Evolutionary conservation across 2,113 vertebrate genomes (phyloP).

Genomic region (Egretta garzetta): DNA sequence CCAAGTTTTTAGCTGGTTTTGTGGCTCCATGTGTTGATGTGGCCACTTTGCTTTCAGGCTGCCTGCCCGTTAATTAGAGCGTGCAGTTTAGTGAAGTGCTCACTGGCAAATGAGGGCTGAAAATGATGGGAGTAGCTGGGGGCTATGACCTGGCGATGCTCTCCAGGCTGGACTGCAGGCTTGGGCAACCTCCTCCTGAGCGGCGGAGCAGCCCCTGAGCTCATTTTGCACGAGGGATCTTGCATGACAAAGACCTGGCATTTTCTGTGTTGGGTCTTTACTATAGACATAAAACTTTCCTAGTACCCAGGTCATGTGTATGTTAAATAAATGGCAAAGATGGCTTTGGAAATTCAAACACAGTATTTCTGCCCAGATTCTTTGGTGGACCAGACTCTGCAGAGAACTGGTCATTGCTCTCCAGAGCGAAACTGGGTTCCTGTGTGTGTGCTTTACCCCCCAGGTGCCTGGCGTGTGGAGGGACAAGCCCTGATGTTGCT

Average conservation of each 20-base stretch:
- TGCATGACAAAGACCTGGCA: neutral
- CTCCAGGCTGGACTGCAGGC: neutral
- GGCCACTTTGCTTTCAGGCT: neutral
- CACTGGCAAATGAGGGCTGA: neutral
- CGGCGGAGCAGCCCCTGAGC: neutral
- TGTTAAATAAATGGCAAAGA: neutral
- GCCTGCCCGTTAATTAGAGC: neutral
- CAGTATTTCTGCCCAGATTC: accelerated
- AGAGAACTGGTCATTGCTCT: neutral
- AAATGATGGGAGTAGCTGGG: neutral
- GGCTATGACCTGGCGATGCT: neutral
- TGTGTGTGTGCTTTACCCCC: too few species aligned
- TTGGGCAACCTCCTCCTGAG: neutral
- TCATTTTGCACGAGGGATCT: neutral
- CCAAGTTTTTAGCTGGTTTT: neutral
- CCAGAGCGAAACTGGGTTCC: accelerated
- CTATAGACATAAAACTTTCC: neutral
- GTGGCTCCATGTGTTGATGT: neutral
- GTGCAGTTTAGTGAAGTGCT: neutral
- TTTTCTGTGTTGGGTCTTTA: accelerated
- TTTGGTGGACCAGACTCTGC: neutral
- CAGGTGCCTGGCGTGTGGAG: accelerated
- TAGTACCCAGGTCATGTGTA: neutral
- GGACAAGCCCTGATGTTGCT: accelerated
- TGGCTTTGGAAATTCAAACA: neutral